These are phyloP conservation scores for Tympanuchus pallidicinctus DNA, from an alignment of 2,113 vertebrate species.

Conservation along the genomic window DNA sequence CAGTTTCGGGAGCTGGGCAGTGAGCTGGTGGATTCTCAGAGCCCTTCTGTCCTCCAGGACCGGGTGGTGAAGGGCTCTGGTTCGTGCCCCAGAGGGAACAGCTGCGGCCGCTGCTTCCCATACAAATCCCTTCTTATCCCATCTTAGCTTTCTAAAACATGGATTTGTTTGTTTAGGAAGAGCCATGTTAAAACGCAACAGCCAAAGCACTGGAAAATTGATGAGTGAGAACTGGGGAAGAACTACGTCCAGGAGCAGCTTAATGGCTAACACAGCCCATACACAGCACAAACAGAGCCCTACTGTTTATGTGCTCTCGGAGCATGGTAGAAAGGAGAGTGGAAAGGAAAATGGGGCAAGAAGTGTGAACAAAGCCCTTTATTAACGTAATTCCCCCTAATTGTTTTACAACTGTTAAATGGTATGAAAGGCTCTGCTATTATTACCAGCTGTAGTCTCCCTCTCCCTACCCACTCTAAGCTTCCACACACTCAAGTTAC, in stretches of 20 bases:
- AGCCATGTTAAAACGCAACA: slow-evolving; percentile 56
- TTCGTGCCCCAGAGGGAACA: slow-evolving; percentile 40
- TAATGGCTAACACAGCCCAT: slow-evolving; percentile 56
- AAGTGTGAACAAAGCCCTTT: slow-evolving; percentile 55
- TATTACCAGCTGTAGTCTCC: slow-evolving; percentile 44
- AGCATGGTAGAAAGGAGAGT: not conserved
- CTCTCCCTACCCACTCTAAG: slow-evolving; percentile 21
- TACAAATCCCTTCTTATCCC: slow-evolving; percentile 58
- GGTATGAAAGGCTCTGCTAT: slow-evolving; percentile 49
- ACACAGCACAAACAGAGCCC: slow-evolving; percentile 39
- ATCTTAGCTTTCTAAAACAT: slow-evolving; percentile 36
- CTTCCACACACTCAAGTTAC: slow-evolving; percentile 36
- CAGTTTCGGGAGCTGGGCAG: not conserved
- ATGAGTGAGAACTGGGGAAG: slow-evolving; percentile 60
- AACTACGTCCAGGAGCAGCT: slow-evolving; percentile 34
- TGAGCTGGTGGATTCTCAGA: not conserved
- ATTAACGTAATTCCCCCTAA: slow-evolving; percentile 67
- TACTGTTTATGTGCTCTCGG: not conserved
- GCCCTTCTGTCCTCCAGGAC: not conserved
- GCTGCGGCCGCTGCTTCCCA: slow-evolving; percentile 69
- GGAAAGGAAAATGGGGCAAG: not conserved
- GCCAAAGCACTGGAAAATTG: slow-evolving; percentile 61
- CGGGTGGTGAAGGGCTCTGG: slow-evolving; percentile 47
- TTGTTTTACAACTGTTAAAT: slow-evolving; percentile 69
- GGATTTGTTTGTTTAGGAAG: slow-evolving; percentile 58